These are phyloP conservation scores for Coremacera marginata DNA, from an alignment of 2,888 invertebrate genomes.

Conservation along the genomic window DNA sequence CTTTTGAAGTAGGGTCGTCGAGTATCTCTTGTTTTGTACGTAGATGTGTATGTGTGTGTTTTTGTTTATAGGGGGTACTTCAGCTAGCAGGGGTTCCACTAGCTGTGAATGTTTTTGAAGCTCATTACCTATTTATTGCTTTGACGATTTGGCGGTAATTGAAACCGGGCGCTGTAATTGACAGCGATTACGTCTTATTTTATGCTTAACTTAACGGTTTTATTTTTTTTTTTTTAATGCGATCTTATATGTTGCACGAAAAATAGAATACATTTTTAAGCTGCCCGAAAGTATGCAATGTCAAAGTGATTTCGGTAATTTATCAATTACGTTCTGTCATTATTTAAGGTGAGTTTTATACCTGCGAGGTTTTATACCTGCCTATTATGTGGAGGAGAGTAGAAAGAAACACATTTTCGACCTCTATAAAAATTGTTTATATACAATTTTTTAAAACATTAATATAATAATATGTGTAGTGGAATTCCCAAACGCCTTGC, in stretches of 20 bases:
- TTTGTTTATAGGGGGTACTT: background rate
- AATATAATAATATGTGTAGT: too few species aligned
- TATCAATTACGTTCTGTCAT: too few species aligned
- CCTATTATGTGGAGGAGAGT: too few species aligned
- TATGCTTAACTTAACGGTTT: background rate
- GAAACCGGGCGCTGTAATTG: conserved; percentile 15
- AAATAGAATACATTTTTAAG: too few species aligned
- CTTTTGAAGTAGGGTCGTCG: background rate
- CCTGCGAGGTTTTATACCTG: too few species aligned
- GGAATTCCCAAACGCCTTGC: too few species aligned
- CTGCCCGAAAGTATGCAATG: too few species aligned
- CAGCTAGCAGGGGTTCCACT: background rate
- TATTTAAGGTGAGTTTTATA: too few species aligned
- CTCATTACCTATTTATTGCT: conserved; percentile 50
- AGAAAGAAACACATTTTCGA: too few species aligned
- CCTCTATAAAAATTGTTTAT: too few species aligned
- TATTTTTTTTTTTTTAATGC: background rate
- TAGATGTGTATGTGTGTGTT: background rate
- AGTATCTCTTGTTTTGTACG: background rate
- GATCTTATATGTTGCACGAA: background rate
- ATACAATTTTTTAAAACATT: too few species aligned
- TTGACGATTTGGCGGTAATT: background rate
- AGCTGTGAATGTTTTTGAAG: conserved; percentile 52
- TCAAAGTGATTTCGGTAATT: too few species aligned
- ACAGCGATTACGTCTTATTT: conserved; percentile 15